phyloP scores from a whole-genome alignment of 2,888 invertebrate species.

The Aphodius sticticus region DNA sequence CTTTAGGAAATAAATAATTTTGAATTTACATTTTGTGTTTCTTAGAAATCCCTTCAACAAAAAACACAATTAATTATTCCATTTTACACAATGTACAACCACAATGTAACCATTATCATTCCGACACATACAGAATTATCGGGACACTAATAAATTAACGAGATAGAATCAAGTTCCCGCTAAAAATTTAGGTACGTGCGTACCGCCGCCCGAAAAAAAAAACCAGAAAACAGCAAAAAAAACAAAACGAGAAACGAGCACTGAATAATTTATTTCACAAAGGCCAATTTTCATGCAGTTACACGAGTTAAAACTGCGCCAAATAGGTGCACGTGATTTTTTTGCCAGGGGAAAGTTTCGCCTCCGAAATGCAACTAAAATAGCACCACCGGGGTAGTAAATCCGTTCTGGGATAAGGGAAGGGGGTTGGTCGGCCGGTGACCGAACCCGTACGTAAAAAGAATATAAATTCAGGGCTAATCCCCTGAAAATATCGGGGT shows the following conservation, averaged over 20 bases:
- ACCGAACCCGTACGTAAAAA: constrained; percentile 18
- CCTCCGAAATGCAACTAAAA: constrained; percentile 12
- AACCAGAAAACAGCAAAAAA: neutral
- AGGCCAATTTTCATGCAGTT: neutral
- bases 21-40: too few species aligned
- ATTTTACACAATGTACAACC: neutral
- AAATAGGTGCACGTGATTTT: neutral
- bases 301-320: neutral
- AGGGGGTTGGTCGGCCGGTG: constrained; percentile 5
- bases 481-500: constrained; percentile 24
- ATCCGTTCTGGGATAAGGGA: constrained; percentile 8
- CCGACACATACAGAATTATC: neutral
- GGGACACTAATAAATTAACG: too few species aligned
- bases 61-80: too few species aligned
- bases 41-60: too few species aligned
- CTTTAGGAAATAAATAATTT: too few species aligned
- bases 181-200: too few species aligned
- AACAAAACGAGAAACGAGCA: neutral
- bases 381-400: constrained; percentile 13
- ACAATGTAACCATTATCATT: neutral
- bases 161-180: too few species aligned
- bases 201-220: neutral
- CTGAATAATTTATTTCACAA: neutral
- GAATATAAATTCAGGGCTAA: constrained; percentile 25
- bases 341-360: constrained; percentile 6